Percentiles rank a stretch among this genome's conserved stretches.
Conservation (phyloP, 2,797 vertebrate genomes). For the Benthosema pterotum region DNA sequence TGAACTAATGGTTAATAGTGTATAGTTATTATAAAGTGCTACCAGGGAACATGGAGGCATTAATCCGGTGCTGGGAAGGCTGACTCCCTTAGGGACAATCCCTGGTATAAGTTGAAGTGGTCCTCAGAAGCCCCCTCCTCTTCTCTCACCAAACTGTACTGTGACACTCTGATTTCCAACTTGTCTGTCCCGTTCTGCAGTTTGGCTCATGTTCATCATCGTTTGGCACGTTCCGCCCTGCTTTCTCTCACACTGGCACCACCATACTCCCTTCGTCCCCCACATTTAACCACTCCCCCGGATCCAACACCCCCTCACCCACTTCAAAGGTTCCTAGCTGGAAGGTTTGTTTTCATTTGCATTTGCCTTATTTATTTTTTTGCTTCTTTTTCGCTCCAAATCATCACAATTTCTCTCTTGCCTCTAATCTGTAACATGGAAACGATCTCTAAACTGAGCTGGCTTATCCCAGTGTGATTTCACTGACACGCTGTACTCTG, state of each 20-base stretch:
- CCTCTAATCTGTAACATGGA: slow-evolving; percentile 44
- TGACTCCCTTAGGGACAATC: no score
- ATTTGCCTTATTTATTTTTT: slow-evolving; percentile 33
- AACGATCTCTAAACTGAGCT: slow-evolving; percentile 53
- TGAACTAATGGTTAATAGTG: no score
- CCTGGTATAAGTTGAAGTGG: slow-evolving; percentile 28
- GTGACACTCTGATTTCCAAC: slow-evolving; percentile 71
- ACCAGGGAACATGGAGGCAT: no score
- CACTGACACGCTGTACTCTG: slow-evolving; percentile 28
- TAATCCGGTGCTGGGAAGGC: no score
- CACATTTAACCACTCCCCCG: slow-evolving; percentile 97
- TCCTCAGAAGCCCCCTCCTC: slow-evolving; percentile 27
- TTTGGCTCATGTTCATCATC: slow-evolving; percentile 97
- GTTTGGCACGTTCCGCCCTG: slow-evolving; percentile 94
- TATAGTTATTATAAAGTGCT: no score
- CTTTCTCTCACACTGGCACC: slow-evolving; percentile 95
- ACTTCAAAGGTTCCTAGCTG: slow-evolving; percentile 99
- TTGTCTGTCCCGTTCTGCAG: slow-evolving; percentile 84
- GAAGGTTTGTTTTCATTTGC: slow-evolving; percentile 99
- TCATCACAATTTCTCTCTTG: slow-evolving; percentile 44
- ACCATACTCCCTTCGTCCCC: slow-evolving; percentile 88
- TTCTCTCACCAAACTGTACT: slow-evolving; percentile 27
- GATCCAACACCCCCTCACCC: slow-evolving; percentile 95
- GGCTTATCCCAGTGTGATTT: slow-evolving; percentile 31
- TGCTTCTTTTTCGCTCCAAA: slow-evolving; percentile 60